phyloP scores from a whole-genome alignment of 2,113 vertebrate species.

The Centropus bengalensis region DNA sequence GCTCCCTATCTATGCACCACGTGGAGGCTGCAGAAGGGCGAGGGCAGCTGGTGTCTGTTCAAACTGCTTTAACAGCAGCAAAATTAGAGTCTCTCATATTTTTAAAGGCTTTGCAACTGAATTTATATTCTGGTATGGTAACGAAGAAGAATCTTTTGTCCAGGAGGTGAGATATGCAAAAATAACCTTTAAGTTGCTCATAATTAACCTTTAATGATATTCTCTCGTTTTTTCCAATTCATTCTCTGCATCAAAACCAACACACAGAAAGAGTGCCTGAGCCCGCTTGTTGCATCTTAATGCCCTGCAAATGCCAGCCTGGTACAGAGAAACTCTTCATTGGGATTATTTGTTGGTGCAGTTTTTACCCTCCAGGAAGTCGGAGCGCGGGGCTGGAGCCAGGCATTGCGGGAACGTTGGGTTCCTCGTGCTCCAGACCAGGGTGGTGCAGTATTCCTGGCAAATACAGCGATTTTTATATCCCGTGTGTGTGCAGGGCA shows the following conservation, averaged over 20 bases:
- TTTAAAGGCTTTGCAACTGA: conserved; percentile 67
- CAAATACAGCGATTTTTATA: background rate
- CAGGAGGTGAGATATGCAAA: conserved; percentile 80
- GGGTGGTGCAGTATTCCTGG: too few species aligned
- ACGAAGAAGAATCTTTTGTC: conserved; percentile 76
- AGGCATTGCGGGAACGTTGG: rapidly evolving
- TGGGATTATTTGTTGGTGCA: background rate
- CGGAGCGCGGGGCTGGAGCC: background rate
- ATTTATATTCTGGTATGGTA: conserved; percentile 70
- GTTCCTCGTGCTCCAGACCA: too few species aligned
- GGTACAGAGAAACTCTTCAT: background rate
- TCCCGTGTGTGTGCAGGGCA: background rate
- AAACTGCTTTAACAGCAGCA: background rate
- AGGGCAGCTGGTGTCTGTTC: background rate
- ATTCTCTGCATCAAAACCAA: conserved; percentile 45
- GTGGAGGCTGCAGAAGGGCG: background rate
- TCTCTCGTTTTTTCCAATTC: conserved; percentile 52
- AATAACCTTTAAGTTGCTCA: conserved; percentile 79
- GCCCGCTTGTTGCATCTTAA: background rate
- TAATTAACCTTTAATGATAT: conserved; percentile 81
- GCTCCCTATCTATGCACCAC: background rate
- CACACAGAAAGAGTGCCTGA: background rate
- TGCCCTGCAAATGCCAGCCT: background rate
- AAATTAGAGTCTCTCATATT: conserved; percentile 52
- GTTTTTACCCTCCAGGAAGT: background rate